phyloP scores from a whole-genome alignment of 2,113 vertebrate genomes.

The Hippocampus barbouri region DNA sequence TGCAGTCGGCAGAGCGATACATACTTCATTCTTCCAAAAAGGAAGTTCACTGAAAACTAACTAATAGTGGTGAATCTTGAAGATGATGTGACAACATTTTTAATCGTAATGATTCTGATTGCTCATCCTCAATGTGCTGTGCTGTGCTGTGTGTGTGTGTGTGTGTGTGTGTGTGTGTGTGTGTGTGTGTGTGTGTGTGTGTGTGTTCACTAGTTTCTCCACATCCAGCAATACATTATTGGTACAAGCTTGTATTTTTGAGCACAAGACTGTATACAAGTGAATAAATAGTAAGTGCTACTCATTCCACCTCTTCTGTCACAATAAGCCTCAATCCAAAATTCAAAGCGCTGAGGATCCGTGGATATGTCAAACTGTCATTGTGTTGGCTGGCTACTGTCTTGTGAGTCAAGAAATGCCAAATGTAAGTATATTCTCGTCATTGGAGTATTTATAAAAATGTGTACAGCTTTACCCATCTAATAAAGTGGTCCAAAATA shows the following conservation, averaged over 20 bases:
- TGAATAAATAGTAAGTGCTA: background rate
- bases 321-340: constrained; percentile 16
- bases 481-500: constrained; percentile 73
- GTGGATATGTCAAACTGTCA: constrained; percentile 37
- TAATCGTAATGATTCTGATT: background rate
- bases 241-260: constrained; percentile 45
- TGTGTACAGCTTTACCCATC: constrained; percentile 75
- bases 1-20: background rate
- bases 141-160: background rate
- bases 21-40: background rate
- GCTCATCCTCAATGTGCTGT: background rate
- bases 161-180: no score
- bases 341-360: background rate
- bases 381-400: constrained; percentile 44
- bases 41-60: background rate
- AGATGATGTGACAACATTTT: background rate
- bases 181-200: background rate
- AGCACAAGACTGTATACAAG: constrained; percentile 37
- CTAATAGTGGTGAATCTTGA: background rate
- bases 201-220: background rate
- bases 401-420: constrained; percentile 37
- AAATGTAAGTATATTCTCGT: constrained; percentile 64
- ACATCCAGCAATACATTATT: constrained; percentile 60
- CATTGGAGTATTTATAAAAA: constrained; percentile 69
- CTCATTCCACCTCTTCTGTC: background rate